Percentiles rank a stretch among this genome's conserved stretches.
Evolutionary conservation across 1,140 invertebrate genomes (phyloP).

Genomic region (Anadara kagoshimensis): DNA sequence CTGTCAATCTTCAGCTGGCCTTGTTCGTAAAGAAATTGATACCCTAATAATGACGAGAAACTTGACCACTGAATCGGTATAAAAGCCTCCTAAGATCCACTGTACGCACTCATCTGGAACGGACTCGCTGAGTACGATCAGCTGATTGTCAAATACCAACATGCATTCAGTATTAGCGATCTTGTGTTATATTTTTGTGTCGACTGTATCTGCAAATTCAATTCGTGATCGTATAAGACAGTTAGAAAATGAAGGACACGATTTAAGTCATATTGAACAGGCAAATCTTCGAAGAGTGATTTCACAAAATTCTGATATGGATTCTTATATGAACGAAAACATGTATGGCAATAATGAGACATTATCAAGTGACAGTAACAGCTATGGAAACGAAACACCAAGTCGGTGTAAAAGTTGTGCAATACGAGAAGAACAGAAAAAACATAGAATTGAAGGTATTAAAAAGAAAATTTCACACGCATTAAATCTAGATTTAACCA

Average conservation of each 20-base stretch:
- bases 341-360: constrained; percentile 1
- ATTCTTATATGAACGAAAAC: constrained; percentile 2
- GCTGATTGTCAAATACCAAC: constrained; percentile 9
- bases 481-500: constrained; percentile 30
- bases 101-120: constrained; percentile 14
- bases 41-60: not conserved
- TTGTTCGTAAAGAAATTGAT: too few relatives aligned
- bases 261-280: constrained; percentile 19
- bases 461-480: constrained; percentile 39
- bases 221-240: not conserved
- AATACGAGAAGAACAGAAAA: constrained; percentile 34
- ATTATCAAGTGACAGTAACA: not conserved
- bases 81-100: constrained; percentile 20
- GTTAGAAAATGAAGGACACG: constrained; percentile 11
- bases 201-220: constrained; percentile 16
- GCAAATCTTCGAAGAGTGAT: constrained; percentile 13
- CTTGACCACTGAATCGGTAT: constrained; percentile 12
- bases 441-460: constrained; percentile 34
- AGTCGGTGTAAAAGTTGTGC: constrained; percentile 22
- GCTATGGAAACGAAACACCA: not conserved
- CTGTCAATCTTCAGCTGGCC: too few relatives aligned
- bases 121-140: constrained; percentile 15
- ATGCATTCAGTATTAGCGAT: constrained; percentile 3
- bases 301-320: not conserved
- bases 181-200: constrained; percentile 5